phyloP scores from a whole-genome alignment of 2,888 invertebrate genomes.

The Epinotia ramella region DNA sequence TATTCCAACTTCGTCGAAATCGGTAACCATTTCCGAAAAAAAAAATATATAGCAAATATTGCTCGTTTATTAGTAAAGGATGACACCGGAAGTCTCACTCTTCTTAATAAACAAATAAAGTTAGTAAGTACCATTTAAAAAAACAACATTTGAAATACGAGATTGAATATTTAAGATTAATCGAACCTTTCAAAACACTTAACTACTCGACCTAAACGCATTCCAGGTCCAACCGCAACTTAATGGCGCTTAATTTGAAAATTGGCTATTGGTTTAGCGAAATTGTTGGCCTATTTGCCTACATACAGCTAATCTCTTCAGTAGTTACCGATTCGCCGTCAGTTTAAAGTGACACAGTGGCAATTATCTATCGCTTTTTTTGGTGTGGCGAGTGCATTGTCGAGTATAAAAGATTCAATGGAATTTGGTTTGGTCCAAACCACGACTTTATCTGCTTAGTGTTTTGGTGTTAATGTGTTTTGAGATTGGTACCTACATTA shows the following conservation, averaged over 20 bases:
- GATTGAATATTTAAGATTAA: background rate
- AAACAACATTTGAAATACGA: background rate
- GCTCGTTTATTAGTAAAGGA: too few species aligned
- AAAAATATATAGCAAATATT: too few species aligned
- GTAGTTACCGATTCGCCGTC: constrained; percentile 35
- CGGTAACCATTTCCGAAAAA: too few species aligned
- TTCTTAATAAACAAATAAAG: too few species aligned
- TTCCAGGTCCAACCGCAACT: constrained; percentile 29
- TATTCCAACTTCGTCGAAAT: too few species aligned
- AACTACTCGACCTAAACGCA: constrained; percentile 27
- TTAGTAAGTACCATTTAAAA: background rate
- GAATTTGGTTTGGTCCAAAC: background rate
- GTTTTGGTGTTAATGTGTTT: background rate
- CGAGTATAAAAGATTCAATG: background rate
- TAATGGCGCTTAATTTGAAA: constrained; percentile 47
- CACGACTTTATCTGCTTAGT: background rate
- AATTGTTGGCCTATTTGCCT: constrained; percentile 56
- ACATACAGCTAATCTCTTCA: constrained; percentile 47
- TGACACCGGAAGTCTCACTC: too few species aligned
- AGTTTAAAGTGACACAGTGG: constrained; percentile 40
- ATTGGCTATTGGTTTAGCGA: constrained; percentile 49
- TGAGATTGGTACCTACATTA: background rate
- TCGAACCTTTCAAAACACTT: constrained; percentile 22
- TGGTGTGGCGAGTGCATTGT: constrained; percentile 12
- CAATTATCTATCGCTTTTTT: constrained; percentile 36